phyloP scores from a whole-genome alignment of 2,888 invertebrate species.

The Eretmocerus hayati region DNA sequence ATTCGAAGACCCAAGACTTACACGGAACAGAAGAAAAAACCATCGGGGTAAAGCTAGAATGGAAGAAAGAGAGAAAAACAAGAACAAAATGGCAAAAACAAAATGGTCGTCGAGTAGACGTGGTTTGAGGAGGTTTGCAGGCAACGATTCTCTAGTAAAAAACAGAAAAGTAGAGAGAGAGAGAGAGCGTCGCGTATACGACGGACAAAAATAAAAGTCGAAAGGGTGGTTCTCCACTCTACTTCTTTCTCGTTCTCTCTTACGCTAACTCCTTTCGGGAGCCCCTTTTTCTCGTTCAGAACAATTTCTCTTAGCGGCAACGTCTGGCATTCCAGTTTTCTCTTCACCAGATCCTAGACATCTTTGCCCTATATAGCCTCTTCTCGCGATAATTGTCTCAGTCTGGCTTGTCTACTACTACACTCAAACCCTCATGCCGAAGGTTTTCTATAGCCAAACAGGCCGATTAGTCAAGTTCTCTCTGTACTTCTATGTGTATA shows the following conservation, averaged over 20 bases:
- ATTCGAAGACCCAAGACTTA: too few species aligned
- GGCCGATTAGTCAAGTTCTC: slow-evolving; percentile 19
- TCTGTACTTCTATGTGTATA: too few species aligned
- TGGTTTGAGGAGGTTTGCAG: neutral
- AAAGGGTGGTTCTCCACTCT: neutral
- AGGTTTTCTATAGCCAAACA: slow-evolving; percentile 16
- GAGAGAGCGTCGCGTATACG: neutral
- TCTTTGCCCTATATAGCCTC: too few species aligned
- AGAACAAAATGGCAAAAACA: slow-evolving; percentile 1
- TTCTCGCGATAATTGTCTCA: slow-evolving; percentile 15
- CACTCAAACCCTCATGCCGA: too few species aligned
- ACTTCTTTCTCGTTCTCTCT: neutral
- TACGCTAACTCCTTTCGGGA: too few species aligned
- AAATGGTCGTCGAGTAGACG: neutral
- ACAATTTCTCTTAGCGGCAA: slow-evolving; percentile 12
- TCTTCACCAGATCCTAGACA: neutral
- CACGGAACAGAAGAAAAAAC: too few species aligned
- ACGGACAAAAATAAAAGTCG: too few species aligned
- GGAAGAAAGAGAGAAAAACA: neutral
- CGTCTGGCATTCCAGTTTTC: too few species aligned
- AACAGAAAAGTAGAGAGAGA: neutral
- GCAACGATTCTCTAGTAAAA: neutral
- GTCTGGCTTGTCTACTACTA: too few species aligned
- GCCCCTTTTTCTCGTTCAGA: slow-evolving; percentile 8
- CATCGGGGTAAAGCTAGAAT: too few species aligned